Percentiles rank a stretch among this genome's conserved stretches.
phyloP scores from a whole-genome alignment of 2,113 vertebrate species.

The Nansenia antarctica region DNA sequence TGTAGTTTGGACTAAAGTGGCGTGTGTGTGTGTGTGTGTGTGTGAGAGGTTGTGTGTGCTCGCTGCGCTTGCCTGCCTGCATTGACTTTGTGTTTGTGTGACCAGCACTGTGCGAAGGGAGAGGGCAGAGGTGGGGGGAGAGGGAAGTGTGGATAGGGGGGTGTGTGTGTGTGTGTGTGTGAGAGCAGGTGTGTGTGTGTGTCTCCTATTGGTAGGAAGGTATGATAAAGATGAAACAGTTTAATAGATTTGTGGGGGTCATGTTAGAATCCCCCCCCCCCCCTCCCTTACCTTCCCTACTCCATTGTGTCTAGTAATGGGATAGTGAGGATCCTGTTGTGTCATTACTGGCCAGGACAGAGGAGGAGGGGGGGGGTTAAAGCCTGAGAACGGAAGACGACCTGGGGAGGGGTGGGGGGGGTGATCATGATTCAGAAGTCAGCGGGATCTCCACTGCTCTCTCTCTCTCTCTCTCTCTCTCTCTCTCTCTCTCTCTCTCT shows the following conservation, averaged over 20 bases:
- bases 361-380: conserved; percentile 32
- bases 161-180: too few relatives aligned
- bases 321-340: conserved; percentile 42
- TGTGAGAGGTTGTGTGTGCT: not conserved
- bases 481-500: conserved; percentile 1
- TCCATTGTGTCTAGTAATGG: conserved; percentile 51
- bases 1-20: conserved; percentile 43
- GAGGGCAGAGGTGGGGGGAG: not conserved
- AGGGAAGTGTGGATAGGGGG: conserved; percentile 8
- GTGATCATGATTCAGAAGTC: not conserved
- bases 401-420: conserved; percentile 19
- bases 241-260: conserved; percentile 41
- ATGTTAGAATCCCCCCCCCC: conserved; percentile 23
- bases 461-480: conserved; percentile 4
- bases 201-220: not conserved
- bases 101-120: not conserved
- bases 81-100: not conserved
- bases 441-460: conserved; percentile 6
- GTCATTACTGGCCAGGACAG: conserved; percentile 48
- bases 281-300: not conserved
- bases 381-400: conserved; percentile 14
- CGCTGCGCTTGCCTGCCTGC: too few relatives aligned
- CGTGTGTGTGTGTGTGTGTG: not conserved
- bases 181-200: too few relatives aligned
- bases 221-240: conserved; percentile 40